Evolutionary conservation across 1,140 invertebrate species (phyloP).

Genomic region (Diabrotica virgifera): DNA sequence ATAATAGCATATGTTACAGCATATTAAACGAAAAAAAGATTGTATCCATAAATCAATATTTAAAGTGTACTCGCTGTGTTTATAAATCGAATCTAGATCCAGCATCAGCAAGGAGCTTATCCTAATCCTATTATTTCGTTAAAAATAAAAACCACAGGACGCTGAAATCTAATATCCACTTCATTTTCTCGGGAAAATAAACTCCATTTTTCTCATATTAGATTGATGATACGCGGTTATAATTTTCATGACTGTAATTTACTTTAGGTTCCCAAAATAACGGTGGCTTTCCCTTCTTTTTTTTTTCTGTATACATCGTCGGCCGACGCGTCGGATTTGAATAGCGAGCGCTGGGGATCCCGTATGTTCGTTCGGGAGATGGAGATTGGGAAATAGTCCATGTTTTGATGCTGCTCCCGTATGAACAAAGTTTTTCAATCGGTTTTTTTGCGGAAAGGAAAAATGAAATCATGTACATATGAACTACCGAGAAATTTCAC

Average conservation of each 20-base stretch:
- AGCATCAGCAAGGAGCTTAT: background rate
- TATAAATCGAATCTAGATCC: too few relatives aligned
- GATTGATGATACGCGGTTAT: slow-evolving; percentile 11
- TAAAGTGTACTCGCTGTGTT: too few relatives aligned
- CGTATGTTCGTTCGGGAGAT: background rate
- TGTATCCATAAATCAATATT: too few relatives aligned
- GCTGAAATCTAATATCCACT: slow-evolving; percentile 11
- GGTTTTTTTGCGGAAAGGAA: too few relatives aligned
- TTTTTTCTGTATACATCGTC: background rate
- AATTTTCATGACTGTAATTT: slow-evolving; percentile 13
- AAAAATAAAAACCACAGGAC: background rate
- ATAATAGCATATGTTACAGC: too few relatives aligned
- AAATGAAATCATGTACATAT: too few relatives aligned
- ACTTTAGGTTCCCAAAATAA: background rate
- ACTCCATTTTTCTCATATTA: slow-evolving; percentile 9
- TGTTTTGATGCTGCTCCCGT: too few relatives aligned
- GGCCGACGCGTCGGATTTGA: background rate
- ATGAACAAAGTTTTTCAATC: too few relatives aligned
- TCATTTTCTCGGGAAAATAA: slow-evolving; percentile 10
- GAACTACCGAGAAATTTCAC: too few relatives aligned
- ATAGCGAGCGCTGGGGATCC: background rate
- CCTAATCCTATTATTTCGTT: background rate
- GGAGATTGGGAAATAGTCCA: too few relatives aligned
- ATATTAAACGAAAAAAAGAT: too few relatives aligned
- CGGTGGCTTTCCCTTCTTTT: background rate